Percentiles rank a stretch among this genome's conserved stretches.
phyloP scores from a whole-genome alignment of 1,140 invertebrate genomes.

The Sarcophaga peregrina region DNA sequence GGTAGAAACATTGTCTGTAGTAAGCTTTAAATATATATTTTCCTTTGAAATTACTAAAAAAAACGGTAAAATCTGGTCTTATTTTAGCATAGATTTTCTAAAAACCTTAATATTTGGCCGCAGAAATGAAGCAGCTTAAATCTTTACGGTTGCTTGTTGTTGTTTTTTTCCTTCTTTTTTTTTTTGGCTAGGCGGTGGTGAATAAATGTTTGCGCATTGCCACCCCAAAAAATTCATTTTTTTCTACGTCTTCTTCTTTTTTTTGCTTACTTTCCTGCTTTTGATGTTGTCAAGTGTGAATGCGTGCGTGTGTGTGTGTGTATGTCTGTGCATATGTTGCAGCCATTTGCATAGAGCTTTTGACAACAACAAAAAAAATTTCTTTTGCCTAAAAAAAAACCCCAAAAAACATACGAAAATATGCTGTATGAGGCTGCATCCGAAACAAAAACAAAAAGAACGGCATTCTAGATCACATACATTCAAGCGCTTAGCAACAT shows the following conservation, averaged over 20 bases:
- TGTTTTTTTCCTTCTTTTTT: background rate
- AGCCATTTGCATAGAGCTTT: background rate
- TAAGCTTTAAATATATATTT: no score
- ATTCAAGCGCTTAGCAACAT: conserved; percentile 6
- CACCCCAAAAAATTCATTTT: background rate
- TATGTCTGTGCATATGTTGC: background rate
- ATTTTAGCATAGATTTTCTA: no score
- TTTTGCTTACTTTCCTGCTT: no score
- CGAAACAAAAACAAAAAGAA: background rate
- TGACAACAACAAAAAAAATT: background rate
- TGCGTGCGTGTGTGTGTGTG: background rate
- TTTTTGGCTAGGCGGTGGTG: background rate
- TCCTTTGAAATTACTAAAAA: no score
- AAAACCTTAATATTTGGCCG: background rate
- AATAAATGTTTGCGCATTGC: conserved; percentile 24
- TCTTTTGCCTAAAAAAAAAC: background rate
- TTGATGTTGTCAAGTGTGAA: no score
- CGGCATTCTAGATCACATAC: background rate
- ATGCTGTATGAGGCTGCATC: background rate
- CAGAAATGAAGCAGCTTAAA: conserved; percentile 7
- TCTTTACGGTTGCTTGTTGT: background rate
- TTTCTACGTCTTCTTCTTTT: no score
- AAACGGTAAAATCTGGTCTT: no score
- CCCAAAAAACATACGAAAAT: background rate
- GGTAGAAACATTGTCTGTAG: no score